Conservation (phyloP, 2,113 vertebrate species). For the Trogon melanurus region DNA sequence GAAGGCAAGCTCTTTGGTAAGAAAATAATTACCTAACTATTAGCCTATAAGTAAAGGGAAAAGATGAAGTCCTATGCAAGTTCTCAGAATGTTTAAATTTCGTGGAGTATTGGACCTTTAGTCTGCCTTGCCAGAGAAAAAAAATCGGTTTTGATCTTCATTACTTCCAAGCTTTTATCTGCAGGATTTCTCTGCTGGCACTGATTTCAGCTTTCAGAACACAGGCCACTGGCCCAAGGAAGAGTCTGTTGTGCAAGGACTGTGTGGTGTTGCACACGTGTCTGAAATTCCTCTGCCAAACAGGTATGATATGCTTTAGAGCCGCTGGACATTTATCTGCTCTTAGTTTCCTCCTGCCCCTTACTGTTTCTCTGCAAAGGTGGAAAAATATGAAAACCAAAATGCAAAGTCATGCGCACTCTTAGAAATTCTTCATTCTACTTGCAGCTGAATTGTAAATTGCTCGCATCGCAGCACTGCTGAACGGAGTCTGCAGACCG, state of each 20-base stretch:
- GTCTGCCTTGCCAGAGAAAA: background rate
- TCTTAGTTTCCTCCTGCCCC: background rate
- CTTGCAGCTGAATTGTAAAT: background rate
- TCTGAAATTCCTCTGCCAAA: background rate
- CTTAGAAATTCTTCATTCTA: background rate
- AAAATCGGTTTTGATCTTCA: background rate
- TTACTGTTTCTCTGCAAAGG: background rate
- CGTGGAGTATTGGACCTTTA: background rate
- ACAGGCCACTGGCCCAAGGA: background rate
- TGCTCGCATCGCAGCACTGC: background rate
- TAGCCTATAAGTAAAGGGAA: background rate
- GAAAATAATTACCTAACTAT: background rate
- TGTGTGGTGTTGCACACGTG: background rate
- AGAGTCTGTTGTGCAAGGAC: background rate
- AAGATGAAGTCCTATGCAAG: background rate
- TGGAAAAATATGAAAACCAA: background rate
- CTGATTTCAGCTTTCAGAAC: background rate
- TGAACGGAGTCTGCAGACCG: accelerated
- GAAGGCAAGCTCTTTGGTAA: background rate
- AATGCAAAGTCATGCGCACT: background rate
- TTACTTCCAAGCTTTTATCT: background rate
- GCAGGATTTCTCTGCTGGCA: background rate
- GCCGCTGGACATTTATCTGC: background rate
- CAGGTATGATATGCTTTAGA: background rate
- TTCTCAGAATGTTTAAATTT: background rate